Percentiles rank a stretch among this genome's conserved stretches.
phyloP scores from a whole-genome alignment of 30 jellyfish, hydroid and myxozoan genomes.

The Chironex yamaguchii region DNA sequence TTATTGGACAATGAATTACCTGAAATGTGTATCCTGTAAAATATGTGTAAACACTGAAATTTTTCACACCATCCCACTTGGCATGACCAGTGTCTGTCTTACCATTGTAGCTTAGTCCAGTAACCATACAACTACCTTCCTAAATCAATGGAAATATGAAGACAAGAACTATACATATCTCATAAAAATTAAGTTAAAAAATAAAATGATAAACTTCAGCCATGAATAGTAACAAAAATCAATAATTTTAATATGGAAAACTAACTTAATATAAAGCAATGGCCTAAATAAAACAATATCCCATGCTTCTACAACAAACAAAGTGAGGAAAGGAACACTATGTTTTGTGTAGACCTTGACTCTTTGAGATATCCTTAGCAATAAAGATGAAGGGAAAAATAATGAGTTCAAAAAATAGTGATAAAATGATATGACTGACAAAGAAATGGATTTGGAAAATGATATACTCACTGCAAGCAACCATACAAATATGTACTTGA shows the following conservation, averaged over 20 bases:
- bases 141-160: slow-evolving; percentile 3
- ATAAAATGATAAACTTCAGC: neutral
- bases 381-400: too few relatives aligned
- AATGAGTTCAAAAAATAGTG: too few relatives aligned
- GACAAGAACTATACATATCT: neutral
- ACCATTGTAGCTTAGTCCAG: slow-evolving; percentile 93
- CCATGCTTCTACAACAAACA: too few relatives aligned
- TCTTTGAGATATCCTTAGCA: neutral
- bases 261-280: too few relatives aligned
- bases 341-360: neutral
- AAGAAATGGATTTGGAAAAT: neutral
- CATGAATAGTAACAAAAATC: neutral
- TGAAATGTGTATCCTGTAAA: slow-evolving; percentile 50
- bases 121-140: slow-evolving; percentile 91
- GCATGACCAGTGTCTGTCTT: slow-evolving; percentile 77
- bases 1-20: too few relatives aligned
- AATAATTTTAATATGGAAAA: too few relatives aligned
- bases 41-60: slow-evolving; percentile 62
- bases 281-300: too few relatives aligned
- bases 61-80: slow-evolving; percentile 91
- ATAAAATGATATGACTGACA: neutral
- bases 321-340: too few relatives aligned
- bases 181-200: neutral
- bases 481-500: slow-evolving; percentile 90
- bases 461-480: slow-evolving; percentile 79